Evolutionary conservation across 2,113 vertebrate species (phyloP).

Genomic region (Budorcas taxicolor): DNA sequence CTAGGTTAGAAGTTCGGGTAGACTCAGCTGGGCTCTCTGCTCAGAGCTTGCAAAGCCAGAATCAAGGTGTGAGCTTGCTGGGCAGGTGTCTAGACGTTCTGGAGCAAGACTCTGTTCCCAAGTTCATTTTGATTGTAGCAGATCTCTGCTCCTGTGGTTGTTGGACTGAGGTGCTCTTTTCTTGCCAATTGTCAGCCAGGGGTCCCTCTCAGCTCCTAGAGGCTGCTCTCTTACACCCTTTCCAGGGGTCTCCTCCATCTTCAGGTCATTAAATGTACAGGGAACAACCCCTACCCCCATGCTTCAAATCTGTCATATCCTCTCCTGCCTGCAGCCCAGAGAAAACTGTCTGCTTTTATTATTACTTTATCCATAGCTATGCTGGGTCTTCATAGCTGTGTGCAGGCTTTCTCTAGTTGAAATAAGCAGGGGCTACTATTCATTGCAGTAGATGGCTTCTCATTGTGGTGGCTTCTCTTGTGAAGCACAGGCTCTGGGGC

Average conservation of each 20-base stretch:
- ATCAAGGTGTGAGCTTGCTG: not conserved
- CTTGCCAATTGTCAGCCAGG: not conserved
- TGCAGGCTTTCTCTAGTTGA: not conserved
- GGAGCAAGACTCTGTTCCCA: not conserved
- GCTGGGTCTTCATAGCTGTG: not conserved
- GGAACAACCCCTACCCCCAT: not conserved
- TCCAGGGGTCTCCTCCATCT: not conserved
- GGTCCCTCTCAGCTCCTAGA: not conserved
- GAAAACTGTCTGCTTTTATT: not conserved
- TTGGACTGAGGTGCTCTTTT: not conserved
- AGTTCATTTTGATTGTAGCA: not conserved
- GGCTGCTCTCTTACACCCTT: not conserved
- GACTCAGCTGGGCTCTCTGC: not conserved
- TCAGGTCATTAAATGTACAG: not conserved
- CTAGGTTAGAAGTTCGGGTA: not conserved
- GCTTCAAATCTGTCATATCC: not conserved
- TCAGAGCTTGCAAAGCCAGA: not conserved
- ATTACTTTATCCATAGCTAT: not conserved
- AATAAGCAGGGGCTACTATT: not conserved
- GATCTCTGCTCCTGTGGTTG: not conserved
- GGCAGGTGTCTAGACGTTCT: not conserved
- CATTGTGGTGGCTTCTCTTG: not conserved
- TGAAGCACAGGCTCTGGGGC: not conserved
- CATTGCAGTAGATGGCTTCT: not conserved
- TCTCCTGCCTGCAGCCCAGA: not conserved